phyloP scores from a whole-genome alignment of 2,113 vertebrate species.

The Sialia sialis region DNA sequence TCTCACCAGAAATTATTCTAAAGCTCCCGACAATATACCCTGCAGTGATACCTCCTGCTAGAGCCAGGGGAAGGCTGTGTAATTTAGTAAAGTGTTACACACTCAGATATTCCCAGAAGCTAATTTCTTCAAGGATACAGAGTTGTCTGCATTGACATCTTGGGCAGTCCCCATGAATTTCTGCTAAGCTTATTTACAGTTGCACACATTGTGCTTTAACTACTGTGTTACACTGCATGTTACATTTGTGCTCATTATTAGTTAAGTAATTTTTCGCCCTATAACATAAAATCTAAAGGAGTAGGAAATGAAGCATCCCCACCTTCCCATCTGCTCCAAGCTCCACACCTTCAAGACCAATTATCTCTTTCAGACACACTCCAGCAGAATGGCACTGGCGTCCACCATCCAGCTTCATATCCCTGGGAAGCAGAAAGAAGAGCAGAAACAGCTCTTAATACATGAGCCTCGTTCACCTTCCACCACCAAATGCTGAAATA shows the following conservation, averaged over 20 bases:
- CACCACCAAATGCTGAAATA: neutral
- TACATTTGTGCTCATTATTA: neutral
- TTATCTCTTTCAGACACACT: constrained; percentile 90
- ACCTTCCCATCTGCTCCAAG: constrained; percentile 97
- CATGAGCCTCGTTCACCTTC: neutral
- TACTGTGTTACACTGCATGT: neutral
- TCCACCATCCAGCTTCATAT: constrained; percentile 88
- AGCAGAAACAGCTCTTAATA: neutral
- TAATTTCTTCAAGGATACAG: neutral
- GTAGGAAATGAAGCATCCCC: constrained; percentile 49
- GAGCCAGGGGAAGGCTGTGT: neutral
- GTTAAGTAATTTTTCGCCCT: neutral
- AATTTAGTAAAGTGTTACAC: neutral
- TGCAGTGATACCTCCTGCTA: neutral
- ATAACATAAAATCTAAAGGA: neutral
- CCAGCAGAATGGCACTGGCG: constrained; percentile 89
- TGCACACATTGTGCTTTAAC: neutral
- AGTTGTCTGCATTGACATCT: neutral
- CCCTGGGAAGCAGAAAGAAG: constrained; percentile 78
- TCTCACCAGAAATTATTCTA: neutral
- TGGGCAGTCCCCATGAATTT: neutral
- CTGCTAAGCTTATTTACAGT: neutral
- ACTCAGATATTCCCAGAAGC: neutral
- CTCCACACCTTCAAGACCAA: constrained; percentile 96
- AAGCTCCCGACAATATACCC: neutral